phyloP scores from a whole-genome alignment of 2,113 vertebrate genomes.

The Gracilinanus agilis region DNA sequence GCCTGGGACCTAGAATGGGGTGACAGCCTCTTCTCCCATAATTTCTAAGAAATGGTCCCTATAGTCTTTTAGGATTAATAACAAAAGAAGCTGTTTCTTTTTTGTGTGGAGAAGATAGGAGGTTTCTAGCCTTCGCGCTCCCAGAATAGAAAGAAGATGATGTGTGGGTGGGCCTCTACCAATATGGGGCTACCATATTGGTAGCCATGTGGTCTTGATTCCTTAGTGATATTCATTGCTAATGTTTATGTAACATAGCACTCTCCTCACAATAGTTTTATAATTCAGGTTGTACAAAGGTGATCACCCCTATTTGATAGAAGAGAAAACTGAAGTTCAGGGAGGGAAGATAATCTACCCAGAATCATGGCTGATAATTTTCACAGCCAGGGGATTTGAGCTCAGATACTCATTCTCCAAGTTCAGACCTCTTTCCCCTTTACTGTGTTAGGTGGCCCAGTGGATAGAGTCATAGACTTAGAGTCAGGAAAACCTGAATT shows the following conservation, averaged over 20 bases:
- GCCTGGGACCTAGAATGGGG: background rate
- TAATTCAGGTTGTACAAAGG: background rate
- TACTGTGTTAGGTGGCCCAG: background rate
- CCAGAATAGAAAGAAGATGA: background rate
- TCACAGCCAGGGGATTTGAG: background rate
- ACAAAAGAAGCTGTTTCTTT: background rate
- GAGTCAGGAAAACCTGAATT: background rate
- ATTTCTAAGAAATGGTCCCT: too few species aligned
- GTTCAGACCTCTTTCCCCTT: too few species aligned
- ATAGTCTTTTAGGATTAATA: background rate
- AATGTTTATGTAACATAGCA: background rate
- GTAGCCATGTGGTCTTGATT: background rate
- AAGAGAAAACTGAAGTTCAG: background rate
- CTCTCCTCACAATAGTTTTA: background rate
- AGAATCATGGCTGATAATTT: background rate
- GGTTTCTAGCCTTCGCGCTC: background rate
- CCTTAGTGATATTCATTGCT: background rate
- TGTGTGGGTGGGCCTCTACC: background rate
- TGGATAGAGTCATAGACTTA: background rate
- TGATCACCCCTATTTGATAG: background rate
- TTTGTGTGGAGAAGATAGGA: background rate
- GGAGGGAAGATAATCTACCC: background rate
- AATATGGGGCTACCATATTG: background rate
- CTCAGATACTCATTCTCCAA: background rate
- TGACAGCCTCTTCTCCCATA: too few species aligned